These are phyloP conservation scores for Agonopterix subpropinquella DNA, from an alignment of 2,888 invertebrate species.

Conservation along the genomic window DNA sequence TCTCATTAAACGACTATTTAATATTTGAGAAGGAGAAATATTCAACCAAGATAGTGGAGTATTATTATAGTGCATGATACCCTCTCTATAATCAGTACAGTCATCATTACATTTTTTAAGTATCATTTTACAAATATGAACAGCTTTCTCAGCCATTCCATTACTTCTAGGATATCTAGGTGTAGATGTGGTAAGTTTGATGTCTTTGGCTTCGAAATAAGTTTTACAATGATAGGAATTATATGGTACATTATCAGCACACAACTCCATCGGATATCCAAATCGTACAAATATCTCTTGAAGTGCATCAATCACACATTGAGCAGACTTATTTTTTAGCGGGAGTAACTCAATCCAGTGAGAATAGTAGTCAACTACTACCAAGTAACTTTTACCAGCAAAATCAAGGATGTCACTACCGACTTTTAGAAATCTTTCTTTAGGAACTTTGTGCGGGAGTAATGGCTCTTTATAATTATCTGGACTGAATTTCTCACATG, in stretches of 20 bases:
- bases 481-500: conserved; percentile 11
- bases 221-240: neutral
- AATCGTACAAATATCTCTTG: conserved; percentile 3
- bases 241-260: neutral
- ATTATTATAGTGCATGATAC: neutral
- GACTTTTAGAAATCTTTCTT: conserved; percentile 6
- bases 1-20: neutral
- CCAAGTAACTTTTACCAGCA: neutral
- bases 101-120: neutral
- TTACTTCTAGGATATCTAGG: neutral
- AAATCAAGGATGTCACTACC: conserved; percentile 5
- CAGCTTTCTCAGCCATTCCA: neutral
- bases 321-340: conserved; percentile 1
- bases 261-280: conserved; percentile 4
- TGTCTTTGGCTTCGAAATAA: neutral
- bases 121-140: neutral
- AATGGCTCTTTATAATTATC: conserved; percentile 4
- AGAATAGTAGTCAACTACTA: conserved; percentile 4
- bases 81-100: neutral
- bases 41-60: neutral
- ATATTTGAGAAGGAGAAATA: neutral
- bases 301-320: conserved; percentile 4
- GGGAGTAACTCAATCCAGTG: conserved; percentile 5
- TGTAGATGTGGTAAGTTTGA: neutral
- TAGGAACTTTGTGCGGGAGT: conserved; percentile 8